Base-by-base conservation (phyloP, 2,888 invertebrate species). In the Seira musarum region DNA sequence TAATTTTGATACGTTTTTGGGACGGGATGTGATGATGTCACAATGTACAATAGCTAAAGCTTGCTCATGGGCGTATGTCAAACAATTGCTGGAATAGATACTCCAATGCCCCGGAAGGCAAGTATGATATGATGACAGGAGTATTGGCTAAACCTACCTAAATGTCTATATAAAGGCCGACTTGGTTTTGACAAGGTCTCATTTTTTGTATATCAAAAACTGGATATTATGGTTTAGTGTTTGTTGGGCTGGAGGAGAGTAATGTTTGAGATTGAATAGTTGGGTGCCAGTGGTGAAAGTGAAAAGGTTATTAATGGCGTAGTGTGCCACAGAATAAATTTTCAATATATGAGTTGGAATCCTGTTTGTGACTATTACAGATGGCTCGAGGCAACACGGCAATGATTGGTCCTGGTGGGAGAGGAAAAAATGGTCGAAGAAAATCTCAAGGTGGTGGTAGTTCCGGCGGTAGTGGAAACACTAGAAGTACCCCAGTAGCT, bases 371-470 rank as follows among this genome's bases (percentile, higher is more conserved):
- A 57, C 15, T 57, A 57, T 57, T 57, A 6, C 74, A 82, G 82
- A 80, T 80, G 24, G 60, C 77, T 71, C 76, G 82, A 67, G 82
- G 80, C 35, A 61, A 75, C 1, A n/a, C 70, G 69, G 69, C 77
- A 24, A 6, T 77, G 74, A 63, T 75, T 30, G 71, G 71, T 1
- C 69, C 68, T 30, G 72, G 66, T 35, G 67, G 78, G 22, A 78
- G 73, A 61, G 60, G 24, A 19, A 63, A 75, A 63, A 75, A 57
- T 25, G 57, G 57, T 35, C 30, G 77, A 17, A 78, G 74, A 67
- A 82, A 78, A 53, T 73, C 73, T 25, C 76, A 77, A 71, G 81
- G 76, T 57, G 81, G 76, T 30, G 74, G 82, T n/a, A 79, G 75
- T 24, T 74, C 69, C n/a, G 79, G 79, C 21, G 81, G 81, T 2